phyloP scores from a whole-genome alignment of 1,140 invertebrate genomes.

The Euura lappo region DNA sequence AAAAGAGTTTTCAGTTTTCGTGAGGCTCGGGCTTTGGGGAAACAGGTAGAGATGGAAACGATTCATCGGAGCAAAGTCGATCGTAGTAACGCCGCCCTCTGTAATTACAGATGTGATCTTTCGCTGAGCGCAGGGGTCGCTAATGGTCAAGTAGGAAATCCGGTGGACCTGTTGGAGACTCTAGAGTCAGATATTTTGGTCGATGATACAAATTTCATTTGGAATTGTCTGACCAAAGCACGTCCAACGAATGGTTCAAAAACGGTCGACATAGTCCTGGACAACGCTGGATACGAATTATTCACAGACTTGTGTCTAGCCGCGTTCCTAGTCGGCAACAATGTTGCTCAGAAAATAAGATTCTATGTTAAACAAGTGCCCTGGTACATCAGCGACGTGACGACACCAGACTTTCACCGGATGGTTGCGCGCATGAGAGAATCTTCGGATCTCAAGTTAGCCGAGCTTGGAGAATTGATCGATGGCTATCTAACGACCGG shows the following conservation, averaged over 20 bases:
- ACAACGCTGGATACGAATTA: conserved; percentile 95
- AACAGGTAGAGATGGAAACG: conserved; percentile 57
- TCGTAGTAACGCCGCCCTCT: neutral
- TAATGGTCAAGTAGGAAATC: conserved; percentile 62
- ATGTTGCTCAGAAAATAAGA: conserved; percentile 73
- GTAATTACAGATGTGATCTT: conserved; percentile 77
- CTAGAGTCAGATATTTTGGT: conserved; percentile 74
- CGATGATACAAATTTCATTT: conserved; percentile 69
- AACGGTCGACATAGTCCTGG: conserved; percentile 80
- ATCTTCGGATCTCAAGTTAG: conserved; percentile 45
- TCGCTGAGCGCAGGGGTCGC: conserved; percentile 79
- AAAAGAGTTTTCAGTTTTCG: conserved; percentile 61
- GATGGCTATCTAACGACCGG: conserved; percentile 60
- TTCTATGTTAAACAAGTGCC: conserved; percentile 92
- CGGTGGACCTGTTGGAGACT: conserved; percentile 68
- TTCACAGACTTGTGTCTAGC: conserved; percentile 90
- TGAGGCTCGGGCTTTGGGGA: conserved; percentile 74
- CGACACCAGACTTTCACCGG: conserved; percentile 78
- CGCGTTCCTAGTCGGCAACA: conserved; percentile 74
- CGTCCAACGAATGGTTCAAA: conserved; percentile 23
- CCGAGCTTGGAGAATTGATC: conserved; percentile 65
- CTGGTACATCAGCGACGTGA: conserved; percentile 97
- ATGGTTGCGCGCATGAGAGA: conserved; percentile 60
- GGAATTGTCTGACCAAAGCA: conserved; percentile 51
- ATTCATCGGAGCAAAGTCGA: neutral